Conservation (phyloP, 2,113 vertebrate species). For the Pterocles gutturalis region DNA sequence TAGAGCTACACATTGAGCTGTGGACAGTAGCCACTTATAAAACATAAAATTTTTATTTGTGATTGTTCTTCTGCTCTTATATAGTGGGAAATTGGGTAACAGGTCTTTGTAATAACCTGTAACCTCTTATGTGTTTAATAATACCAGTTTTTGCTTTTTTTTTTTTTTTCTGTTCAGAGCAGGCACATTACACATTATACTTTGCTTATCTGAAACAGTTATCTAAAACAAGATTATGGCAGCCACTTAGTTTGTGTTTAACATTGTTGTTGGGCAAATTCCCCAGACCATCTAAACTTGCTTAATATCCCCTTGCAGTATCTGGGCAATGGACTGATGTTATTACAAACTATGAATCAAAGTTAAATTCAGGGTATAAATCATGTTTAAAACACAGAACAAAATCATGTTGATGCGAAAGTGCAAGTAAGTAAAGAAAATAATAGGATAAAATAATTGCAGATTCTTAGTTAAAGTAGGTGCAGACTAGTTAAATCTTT, state of each 20-base stretch:
- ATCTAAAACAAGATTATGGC: conserved; percentile 4
- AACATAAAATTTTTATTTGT: not conserved
- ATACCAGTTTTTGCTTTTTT: not conserved
- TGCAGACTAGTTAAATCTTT: not conserved
- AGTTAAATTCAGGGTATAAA: conserved; percentile 46
- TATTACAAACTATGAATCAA: conserved; percentile 59
- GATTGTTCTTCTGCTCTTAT: not conserved
- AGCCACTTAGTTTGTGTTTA: conserved; percentile 35
- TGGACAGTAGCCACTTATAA: not conserved
- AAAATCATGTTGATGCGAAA: conserved; percentile 6
- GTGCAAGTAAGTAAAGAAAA: not conserved
- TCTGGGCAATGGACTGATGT: conserved; percentile 36
- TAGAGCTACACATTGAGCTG: not conserved
- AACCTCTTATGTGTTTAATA: not conserved
- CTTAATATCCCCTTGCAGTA: conserved; percentile 24
- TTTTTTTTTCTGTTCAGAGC: not conserved
- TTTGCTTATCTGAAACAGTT: conserved; percentile 22
- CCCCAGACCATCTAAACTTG: not conserved
- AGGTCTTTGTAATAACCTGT: not conserved
- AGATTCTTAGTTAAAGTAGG: not conserved
- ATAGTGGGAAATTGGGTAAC: not conserved
- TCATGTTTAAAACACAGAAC: conserved; percentile 31
- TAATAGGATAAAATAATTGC: not conserved
- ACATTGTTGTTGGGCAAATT: not conserved
- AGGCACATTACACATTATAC: not conserved